Base-by-base conservation (phyloP, 2,888 invertebrate genomes). In the Calliopum simillimum region DNA sequence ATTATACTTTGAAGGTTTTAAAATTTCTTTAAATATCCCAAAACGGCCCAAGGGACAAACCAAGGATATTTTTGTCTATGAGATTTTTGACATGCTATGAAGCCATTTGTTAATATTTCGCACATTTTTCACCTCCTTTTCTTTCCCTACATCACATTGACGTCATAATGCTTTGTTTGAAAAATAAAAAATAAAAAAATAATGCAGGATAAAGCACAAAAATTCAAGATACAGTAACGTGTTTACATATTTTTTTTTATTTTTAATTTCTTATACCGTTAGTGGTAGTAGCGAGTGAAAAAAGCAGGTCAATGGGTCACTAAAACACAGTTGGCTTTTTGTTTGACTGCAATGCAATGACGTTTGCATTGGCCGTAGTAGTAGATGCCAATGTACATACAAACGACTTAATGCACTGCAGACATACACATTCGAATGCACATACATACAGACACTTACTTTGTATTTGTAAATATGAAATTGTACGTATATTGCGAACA, bases 341-440 rank as follows among this genome's bases (percentile, higher is more conserved):
- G 33, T 5, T n/a, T 56, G 43, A 46, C 56, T 58, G 66, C 66
- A 65, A 6, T 43, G 65, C 65, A 44, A 66, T 66, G 66, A 66
- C 66, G 66, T 66, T 56, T 56, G 66, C 33, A 33, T 56, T 25
- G 56, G 23, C 56, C 25, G 44, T 56, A n/a, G n/a, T n/a, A n/a
- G n/a, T n/a, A 46, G n/a, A 56, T 25, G 33, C 41, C 25, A 33
- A 33, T 33, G 33, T 33, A 33, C 33, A 33, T 33, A 49, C n/a
- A n/a, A n/a, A n/a, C n/a, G n/a, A n/a, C n/a, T n/a, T n/a, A 59
- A 41, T 53, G 23, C 41, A 23, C 21, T 23, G 16, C 13, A 25
- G 33, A 63, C 25, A 64, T 53, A 13, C 12, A 51, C 43, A 51
- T 13, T 5, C 4, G 4, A 16, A 56, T 14, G 1, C 14, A 51